Conservation (phyloP, 2,797 vertebrate species). For the Siniperca undulata region DNA sequence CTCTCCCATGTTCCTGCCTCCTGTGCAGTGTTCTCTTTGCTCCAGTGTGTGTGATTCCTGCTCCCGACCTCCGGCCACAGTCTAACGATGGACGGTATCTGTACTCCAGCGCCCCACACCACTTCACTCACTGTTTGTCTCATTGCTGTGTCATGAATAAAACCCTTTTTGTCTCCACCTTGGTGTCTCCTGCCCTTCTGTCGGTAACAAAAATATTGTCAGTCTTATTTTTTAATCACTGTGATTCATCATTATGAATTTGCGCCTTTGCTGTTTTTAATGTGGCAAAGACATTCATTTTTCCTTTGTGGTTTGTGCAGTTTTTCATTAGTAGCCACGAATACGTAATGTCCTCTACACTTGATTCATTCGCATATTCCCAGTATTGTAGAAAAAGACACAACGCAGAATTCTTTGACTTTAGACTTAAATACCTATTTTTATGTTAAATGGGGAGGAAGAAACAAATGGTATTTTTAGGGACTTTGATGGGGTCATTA, state of each 20-base stretch:
- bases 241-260: background rate
- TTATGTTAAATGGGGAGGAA: slow-evolving; percentile 24
- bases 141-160: too few relatives aligned
- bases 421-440: slow-evolving; percentile 23
- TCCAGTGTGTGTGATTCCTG: too few relatives aligned
- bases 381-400: background rate
- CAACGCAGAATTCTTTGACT: background rate
- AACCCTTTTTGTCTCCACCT: too few relatives aligned
- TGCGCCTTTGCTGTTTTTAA: background rate
- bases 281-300: background rate
- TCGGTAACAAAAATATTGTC: background rate
- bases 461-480: slow-evolving; percentile 61
- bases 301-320: too few relatives aligned
- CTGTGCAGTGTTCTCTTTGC: too few relatives aligned
- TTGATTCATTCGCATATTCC: background rate
- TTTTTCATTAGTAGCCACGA: too few relatives aligned
- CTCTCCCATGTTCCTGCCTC: too few relatives aligned
- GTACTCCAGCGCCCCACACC: too few relatives aligned
- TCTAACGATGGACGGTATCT: too few relatives aligned
- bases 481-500: slow-evolving; percentile 58
- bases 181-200: too few relatives aligned
- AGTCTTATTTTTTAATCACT: background rate
- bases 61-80: too few relatives aligned
- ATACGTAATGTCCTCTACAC: background rate
- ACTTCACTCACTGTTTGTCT: too few relatives aligned